Evolutionary conservation across 2,888 invertebrate genomes (phyloP).

Genomic region (Saturnia japonica): DNA sequence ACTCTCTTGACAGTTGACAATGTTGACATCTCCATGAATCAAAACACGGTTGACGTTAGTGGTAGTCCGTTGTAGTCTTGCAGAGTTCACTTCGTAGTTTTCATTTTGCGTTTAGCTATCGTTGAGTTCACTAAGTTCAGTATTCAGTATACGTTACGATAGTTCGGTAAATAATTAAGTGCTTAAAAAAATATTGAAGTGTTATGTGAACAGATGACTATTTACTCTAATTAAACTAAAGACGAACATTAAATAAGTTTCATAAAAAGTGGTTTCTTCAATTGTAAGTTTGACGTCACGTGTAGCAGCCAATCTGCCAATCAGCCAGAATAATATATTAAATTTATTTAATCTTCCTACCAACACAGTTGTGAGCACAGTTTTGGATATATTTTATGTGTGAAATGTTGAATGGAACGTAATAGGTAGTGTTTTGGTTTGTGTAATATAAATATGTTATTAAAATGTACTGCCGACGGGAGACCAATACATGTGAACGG

Average conservation of each 20-base stretch:
- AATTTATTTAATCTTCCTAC: slow-evolving; percentile 30
- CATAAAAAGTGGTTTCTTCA: slow-evolving; percentile 66
- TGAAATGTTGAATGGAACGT: slow-evolving; percentile 59
- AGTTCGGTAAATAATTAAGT: slow-evolving; percentile 27
- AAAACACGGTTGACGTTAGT: slow-evolving; percentile 49
- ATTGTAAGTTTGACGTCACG: slow-evolving; percentile 77
- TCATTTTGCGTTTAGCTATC: slow-evolving; percentile 43
- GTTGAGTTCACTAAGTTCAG: slow-evolving; percentile 42
- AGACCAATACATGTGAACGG: slow-evolving; percentile 78
- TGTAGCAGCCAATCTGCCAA: slow-evolving; percentile 59
- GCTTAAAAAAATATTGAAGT: no score
- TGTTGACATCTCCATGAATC: slow-evolving; percentile 38
- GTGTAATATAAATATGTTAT: slow-evolving; percentile 68
- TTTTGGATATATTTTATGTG: slow-evolving; percentile 49
- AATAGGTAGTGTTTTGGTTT: slow-evolving; percentile 63
- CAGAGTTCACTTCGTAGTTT: slow-evolving; percentile 38
- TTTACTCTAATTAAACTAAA: slow-evolving; percentile 38
- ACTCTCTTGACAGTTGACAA: no score
- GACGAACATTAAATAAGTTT: slow-evolving; percentile 32
- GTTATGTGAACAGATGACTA: slow-evolving; percentile 51
- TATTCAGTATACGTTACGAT: slow-evolving; percentile 23
- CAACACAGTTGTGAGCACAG: slow-evolving; percentile 49
- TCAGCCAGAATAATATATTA: slow-evolving; percentile 54
- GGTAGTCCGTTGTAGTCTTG: no score
- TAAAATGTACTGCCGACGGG: slow-evolving; percentile 79